A percentile compares a stretch with the other conserved stretches of the same genome.
These are phyloP conservation scores for Micrasema longulum DNA, from an alignment of 1,140 invertebrate genomes.

Conservation along the genomic window DNA sequence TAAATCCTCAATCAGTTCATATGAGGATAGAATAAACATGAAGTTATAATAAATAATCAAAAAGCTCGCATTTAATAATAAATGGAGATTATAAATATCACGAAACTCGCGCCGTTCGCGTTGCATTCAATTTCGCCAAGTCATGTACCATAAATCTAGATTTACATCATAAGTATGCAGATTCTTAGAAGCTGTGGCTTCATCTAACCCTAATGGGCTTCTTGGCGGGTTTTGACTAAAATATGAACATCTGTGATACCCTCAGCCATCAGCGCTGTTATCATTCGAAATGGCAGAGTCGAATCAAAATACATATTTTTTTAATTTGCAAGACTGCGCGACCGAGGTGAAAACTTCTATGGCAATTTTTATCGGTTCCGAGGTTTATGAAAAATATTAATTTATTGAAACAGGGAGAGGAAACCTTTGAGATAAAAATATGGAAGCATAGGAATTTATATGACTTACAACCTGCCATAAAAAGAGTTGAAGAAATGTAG, in stretches of 20 bases:
- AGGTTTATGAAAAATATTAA: too few species aligned
- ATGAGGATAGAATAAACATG: too few species aligned
- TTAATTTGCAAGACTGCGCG: too few species aligned
- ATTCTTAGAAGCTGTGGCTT: conserved; percentile 14
- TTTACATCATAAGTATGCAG: conserved; percentile 10
- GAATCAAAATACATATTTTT: background rate
- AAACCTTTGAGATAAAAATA: too few species aligned
- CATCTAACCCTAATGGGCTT: conserved; percentile 21
- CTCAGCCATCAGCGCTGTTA: conserved; percentile 19
- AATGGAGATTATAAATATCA: conserved; percentile 16
- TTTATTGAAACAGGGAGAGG: too few species aligned
- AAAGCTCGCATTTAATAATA: conserved; percentile 1
- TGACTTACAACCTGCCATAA: too few species aligned
- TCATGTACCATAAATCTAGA: conserved; percentile 31
- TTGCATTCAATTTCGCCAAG: conserved; percentile 31
- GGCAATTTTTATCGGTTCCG: too few species aligned
- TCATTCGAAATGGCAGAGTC: background rate
- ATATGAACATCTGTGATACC: conserved; percentile 35
- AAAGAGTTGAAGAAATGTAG: too few species aligned
- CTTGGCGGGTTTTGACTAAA: conserved; percentile 18
- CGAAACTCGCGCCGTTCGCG: conserved; percentile 11
- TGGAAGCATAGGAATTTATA: too few species aligned
- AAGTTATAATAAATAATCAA: conserved; percentile 7
- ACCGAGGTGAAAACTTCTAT: too few species aligned
- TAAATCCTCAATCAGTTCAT: too few species aligned